These are phyloP conservation scores for Macrotus californicus DNA, from an alignment of 2,113 vertebrate genomes.

Conservation along the genomic window DNA sequence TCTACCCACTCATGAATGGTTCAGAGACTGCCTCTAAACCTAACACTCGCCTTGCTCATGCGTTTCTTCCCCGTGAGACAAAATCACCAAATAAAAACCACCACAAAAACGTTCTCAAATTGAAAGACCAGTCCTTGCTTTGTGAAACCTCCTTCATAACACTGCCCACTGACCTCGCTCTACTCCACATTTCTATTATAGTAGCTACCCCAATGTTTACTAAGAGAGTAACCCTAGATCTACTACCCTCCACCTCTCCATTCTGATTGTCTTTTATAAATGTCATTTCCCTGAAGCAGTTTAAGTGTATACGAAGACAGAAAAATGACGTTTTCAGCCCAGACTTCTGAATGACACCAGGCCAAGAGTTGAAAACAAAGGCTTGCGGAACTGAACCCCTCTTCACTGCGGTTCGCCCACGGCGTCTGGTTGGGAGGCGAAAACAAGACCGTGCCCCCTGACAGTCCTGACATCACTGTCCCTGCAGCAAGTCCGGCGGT, in stretches of 20 bases:
- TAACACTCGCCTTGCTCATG: neutral
- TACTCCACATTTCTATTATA: neutral
- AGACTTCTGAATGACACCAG: neutral
- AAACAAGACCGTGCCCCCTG: neutral
- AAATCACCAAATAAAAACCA: neutral
- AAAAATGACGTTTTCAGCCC: neutral
- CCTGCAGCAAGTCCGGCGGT: neutral
- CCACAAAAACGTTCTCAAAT: neutral
- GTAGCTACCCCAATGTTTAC: neutral
- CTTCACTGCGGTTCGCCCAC: neutral
- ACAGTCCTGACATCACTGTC: neutral
- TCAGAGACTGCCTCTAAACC: neutral
- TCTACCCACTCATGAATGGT: neutral
- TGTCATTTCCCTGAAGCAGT: neutral
- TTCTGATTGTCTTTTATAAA: neutral
- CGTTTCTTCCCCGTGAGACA: neutral
- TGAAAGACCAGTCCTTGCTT: neutral
- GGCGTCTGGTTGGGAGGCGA: neutral
- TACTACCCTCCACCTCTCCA: neutral
- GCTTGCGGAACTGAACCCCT: neutral
- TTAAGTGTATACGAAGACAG: neutral
- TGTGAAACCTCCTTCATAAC: neutral
- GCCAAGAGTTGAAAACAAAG: neutral
- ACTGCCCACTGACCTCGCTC: neutral
- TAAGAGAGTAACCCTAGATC: neutral